Percentiles rank a stretch among this genome's conserved stretches.
Evolutionary conservation across 1,140 invertebrate genomes (phyloP).

Genomic region (Wasmannia auropunctata): DNA sequence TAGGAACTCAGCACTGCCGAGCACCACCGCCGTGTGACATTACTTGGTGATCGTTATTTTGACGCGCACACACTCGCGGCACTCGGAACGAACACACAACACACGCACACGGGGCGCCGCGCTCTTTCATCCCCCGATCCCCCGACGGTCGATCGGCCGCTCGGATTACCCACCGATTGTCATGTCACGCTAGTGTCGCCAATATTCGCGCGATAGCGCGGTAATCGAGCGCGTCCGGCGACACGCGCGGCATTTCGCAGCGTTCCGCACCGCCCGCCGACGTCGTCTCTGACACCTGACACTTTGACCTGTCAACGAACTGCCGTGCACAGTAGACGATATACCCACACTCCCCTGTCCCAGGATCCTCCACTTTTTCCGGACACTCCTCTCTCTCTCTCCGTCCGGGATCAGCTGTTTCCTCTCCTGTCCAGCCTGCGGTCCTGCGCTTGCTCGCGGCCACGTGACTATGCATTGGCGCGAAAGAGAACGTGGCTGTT

Average conservation of each 20-base stretch:
- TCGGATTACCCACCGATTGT: constrained; percentile 17
- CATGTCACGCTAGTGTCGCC: neutral
- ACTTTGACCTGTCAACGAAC: neutral
- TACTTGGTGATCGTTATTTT: constrained; percentile 19
- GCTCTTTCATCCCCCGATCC: neutral
- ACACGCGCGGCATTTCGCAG: neutral
- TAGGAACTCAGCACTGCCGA: neutral
- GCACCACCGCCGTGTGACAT: constrained; percentile 12
- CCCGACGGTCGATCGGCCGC: neutral
- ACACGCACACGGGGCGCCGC: neutral
- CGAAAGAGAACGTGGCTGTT: neutral
- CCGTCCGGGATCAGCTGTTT: neutral
- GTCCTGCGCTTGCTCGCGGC: neutral
- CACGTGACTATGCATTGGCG: neutral
- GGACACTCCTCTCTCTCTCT: too few species aligned
- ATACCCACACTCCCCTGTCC: neutral
- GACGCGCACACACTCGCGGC: neutral
- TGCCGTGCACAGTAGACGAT: neutral
- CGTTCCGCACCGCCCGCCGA: neutral
- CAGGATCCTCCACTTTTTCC: neutral
- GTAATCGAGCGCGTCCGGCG: neutral
- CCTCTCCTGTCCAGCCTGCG: neutral
- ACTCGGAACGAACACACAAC: neutral
- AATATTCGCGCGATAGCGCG: constrained; percentile 1
- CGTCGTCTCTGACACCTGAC: too few species aligned